phyloP scores from a whole-genome alignment of 2,113 vertebrate genomes.

The Formicarius rufipectus region DNA sequence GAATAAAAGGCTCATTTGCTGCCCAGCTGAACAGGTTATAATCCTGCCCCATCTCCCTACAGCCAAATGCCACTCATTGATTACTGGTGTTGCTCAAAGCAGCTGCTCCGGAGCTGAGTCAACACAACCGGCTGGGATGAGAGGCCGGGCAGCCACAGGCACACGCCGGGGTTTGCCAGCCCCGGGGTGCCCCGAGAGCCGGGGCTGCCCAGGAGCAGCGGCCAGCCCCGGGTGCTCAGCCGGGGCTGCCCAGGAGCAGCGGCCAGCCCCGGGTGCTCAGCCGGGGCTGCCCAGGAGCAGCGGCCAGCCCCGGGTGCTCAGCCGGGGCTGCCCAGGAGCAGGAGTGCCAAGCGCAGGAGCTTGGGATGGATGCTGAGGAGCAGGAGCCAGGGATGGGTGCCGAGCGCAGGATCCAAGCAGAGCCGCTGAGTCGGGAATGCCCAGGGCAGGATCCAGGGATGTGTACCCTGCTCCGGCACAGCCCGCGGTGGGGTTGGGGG shows the following conservation, averaged over 20 bases:
- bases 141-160: neutral
- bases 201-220: no score
- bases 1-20: constrained; percentile 22
- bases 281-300: no score
- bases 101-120: constrained; percentile 20
- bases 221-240: no score
- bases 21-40: constrained; percentile 47
- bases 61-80: constrained; percentile 5
- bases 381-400: neutral
- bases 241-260: no score
- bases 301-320: no score
- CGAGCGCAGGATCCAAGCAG: neutral
- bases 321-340: no score
- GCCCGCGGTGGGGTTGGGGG: neutral
- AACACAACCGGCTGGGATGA: neutral
- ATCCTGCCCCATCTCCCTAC: neutral
- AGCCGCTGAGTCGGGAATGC: neutral
- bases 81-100: neutral
- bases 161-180: rapidly evolving
- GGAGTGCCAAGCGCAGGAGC: no score
- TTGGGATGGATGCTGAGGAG: neutral
- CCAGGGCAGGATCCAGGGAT: neutral
- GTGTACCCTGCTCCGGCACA: neutral
- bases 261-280: no score
- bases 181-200: neutral